Base-by-base conservation (phyloP, 2,113 vertebrate species). In the Hippocampus guttulatus region DNA sequence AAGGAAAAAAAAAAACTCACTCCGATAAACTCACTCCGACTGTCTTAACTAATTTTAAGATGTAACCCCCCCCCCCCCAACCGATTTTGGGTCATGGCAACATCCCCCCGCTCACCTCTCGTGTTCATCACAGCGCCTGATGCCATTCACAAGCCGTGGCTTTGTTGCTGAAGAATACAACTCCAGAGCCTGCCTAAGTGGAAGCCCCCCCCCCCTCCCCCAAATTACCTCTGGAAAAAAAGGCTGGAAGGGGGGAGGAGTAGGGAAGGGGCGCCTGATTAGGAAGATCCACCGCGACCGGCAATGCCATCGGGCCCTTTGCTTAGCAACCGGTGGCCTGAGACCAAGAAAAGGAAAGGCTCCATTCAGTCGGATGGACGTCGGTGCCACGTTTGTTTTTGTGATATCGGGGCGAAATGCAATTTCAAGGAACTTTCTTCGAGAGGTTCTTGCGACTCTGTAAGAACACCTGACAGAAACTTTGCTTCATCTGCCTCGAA, bases 61-160 rank as follows among this genome's bases (percentile, higher is more conserved):
- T 70, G 40, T 21, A 64, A 16, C 4, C 1, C n/a, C 55, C 55
- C 68, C 41, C 47, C 64, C 62, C 33, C 55, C 68, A 41, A 27
- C 64, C 62, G 25, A 1, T 8, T 21, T 51, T 52, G 55, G 78
- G 73, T 63, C 64, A 20, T 52, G 58, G 64, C 49, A 75, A 69
- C 71, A 70, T 64, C 61, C 61, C 55, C 61, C 57, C 54, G 64
- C 77, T 83, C 79, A 87, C 81, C 69, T 69, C 77, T 76, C 85
- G 87, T 93, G 95, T 97, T 94, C 94, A 96, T 98, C 95, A 96
- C 84, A 72, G 60, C 12, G 93, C 93, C 92, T 92, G 88, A 92
- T 86, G 84, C 92, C 91, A 95, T 97, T 98, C 94, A 95, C 47
- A 78, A 83, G 80, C 82, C 64, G 79, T 58, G 12, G 73, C 92